Percentiles rank a stretch among this genome's conserved stretches.
Conservation (phyloP, 1,140 invertebrate species). For the Hycleus phaleratus region DNA sequence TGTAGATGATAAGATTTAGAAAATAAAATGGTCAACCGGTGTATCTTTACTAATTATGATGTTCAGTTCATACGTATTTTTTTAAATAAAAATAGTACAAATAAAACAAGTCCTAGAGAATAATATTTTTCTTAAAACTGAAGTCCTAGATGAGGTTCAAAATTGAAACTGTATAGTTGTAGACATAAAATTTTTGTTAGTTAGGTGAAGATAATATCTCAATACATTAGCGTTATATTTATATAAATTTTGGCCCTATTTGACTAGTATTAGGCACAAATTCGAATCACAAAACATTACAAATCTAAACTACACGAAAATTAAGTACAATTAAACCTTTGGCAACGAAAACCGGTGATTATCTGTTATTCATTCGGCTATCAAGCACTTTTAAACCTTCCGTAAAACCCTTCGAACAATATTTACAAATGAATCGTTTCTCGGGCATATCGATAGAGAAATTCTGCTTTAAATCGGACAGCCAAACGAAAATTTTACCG, state of each 20-base stretch:
- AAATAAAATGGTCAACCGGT: conserved; percentile 7
- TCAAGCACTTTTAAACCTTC: too few relatives aligned
- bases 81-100: background rate
- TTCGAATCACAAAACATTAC: too few relatives aligned
- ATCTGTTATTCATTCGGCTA: too few relatives aligned
- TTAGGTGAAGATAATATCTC: too few relatives aligned
- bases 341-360: too few relatives aligned
- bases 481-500: conserved; percentile 13
- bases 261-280: conserved; percentile 12
- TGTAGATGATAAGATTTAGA: conserved; percentile 8
- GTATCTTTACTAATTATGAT: background rate
- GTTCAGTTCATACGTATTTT: too few relatives aligned
- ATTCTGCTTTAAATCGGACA: conserved; percentile 13
- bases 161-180: too few relatives aligned
- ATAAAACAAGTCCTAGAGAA: background rate
- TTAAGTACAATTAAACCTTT: too few relatives aligned
- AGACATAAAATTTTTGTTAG: too few relatives aligned
- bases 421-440: background rate
- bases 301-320: too few relatives aligned
- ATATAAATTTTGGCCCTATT: conserved; percentile 12
- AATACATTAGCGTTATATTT: background rate
- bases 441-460: too few relatives aligned
- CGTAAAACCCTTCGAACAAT: too few relatives aligned
- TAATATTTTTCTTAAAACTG: background rate
- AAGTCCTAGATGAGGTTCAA: background rate